Conservation (phyloP, 2,888 invertebrate genomes). For the Synergus japonicus region DNA sequence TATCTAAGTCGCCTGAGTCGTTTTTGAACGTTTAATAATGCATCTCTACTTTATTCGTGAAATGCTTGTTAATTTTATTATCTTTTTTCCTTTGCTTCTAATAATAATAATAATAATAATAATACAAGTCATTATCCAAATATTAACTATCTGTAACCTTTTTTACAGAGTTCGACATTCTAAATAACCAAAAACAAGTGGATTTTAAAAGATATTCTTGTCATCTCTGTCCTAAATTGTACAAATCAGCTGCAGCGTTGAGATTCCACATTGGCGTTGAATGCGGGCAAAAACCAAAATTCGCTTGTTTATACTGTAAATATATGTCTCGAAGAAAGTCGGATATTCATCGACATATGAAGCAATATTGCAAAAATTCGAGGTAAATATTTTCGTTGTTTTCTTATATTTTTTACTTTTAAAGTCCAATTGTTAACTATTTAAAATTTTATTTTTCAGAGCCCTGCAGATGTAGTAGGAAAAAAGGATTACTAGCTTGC, state of each 20-base stretch:
- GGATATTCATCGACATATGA: slow-evolving; percentile 66
- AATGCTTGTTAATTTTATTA: not conserved
- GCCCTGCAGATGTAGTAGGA: not conserved
- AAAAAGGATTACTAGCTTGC: not conserved
- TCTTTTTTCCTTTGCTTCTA: not conserved
- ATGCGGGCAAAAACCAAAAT: slow-evolving; percentile 64
- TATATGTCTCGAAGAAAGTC: slow-evolving; percentile 66
- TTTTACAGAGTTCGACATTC: slow-evolving; percentile 44
- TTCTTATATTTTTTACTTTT: not conserved
- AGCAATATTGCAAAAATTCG: slow-evolving; percentile 52
- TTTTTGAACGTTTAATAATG: too few relatives aligned
- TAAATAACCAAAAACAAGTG: slow-evolving; percentile 11
- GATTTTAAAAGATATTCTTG: slow-evolving; percentile 54
- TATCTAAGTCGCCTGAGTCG: not conserved
- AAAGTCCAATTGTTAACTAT: not conserved
- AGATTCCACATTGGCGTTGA: slow-evolving; percentile 65
- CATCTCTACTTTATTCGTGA: not conserved
- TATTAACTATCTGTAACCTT: not conserved
- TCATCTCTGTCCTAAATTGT: slow-evolving; percentile 60
- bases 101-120: not conserved
- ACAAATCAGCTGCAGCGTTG: slow-evolving; percentile 61
- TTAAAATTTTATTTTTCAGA: not conserved
- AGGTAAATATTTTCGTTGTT: slow-evolving; percentile 36
- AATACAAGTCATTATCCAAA: not conserved
- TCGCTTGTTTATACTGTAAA: slow-evolving; percentile 65